These are phyloP conservation scores for Marmota monax DNA, from an alignment of 2,113 vertebrate species.

Conservation along the genomic window DNA sequence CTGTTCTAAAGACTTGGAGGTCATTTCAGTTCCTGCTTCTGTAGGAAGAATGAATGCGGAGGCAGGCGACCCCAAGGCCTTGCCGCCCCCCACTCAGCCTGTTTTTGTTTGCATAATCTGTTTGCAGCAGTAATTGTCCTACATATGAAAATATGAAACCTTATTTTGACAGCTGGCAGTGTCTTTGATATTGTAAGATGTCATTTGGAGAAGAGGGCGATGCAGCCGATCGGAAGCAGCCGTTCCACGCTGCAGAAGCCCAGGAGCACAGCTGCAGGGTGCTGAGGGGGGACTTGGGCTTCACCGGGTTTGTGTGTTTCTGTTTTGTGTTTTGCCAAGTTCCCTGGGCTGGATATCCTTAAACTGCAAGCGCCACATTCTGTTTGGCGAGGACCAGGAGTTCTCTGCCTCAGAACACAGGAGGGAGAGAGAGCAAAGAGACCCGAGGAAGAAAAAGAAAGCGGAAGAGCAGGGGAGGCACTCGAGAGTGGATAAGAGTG, in stretches of 20 bases:
- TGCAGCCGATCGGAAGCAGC: background rate
- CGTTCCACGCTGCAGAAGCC: fast-evolving
- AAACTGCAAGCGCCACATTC: background rate
- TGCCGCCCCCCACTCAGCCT: background rate
- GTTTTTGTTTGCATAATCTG: constrained; percentile 59
- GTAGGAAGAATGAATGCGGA: background rate
- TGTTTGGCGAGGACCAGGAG: background rate
- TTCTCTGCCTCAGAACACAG: background rate
- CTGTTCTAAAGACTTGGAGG: constrained; percentile 71
- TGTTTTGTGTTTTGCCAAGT: background rate
- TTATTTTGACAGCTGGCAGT: constrained; percentile 82
- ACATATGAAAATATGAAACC: constrained; percentile 49
- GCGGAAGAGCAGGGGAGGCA: background rate
- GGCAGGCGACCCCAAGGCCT: background rate
- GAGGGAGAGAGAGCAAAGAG: background rate
- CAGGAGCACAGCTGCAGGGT: background rate
- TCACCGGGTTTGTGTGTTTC: background rate
- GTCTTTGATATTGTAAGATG: constrained; percentile 68
- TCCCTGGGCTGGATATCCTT: fast-evolving
- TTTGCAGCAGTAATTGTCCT: background rate
- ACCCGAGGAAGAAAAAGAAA: background rate
- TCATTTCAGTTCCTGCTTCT: constrained; percentile 61
- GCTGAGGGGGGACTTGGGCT: background rate
- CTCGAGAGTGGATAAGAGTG: too few species aligned
- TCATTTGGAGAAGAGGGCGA: background rate